Evolutionary conservation across 2,113 vertebrate species (phyloP).

Genomic region (Odocoileus virginianus): DNA sequence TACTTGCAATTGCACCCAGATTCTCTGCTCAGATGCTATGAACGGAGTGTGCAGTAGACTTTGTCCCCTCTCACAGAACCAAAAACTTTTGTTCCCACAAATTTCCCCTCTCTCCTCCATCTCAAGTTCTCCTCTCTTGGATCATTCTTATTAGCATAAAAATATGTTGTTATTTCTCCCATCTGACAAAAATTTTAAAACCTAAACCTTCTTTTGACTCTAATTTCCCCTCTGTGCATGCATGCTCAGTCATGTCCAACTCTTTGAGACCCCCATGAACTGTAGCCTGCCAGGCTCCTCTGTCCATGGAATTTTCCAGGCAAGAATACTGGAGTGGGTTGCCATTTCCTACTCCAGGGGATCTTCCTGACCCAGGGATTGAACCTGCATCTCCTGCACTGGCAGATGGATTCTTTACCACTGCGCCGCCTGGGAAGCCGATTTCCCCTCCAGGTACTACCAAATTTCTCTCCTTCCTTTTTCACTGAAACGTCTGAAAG

Average conservation of each 20-base stretch:
- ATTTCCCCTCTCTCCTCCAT: neutral
- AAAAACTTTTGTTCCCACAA: neutral
- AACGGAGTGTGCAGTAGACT: neutral
- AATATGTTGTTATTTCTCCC: neutral
- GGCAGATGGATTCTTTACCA: neutral
- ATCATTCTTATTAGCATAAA: neutral
- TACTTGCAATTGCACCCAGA: neutral
- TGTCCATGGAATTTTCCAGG: neutral
- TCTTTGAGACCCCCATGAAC: neutral
- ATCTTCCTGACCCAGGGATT: neutral
- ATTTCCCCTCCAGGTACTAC: neutral
- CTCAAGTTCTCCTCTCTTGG: neutral
- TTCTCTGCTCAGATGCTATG: neutral
- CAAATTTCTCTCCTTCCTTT: neutral
- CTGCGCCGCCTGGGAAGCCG: neutral
- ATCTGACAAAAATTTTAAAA: neutral
- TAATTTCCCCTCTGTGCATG: neutral
- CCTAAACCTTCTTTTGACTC: neutral
- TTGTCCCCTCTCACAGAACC: neutral
- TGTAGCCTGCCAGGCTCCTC: neutral
- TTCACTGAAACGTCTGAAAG: neutral
- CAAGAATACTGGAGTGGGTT: neutral
- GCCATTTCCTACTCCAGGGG: neutral
- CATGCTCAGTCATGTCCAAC: neutral
- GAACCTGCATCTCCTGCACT: neutral